Evolutionary conservation across 2,888 invertebrate species (phyloP), one percentile per base, ranked within the genome.

Genomic region (Apoderus coryli): DNA sequence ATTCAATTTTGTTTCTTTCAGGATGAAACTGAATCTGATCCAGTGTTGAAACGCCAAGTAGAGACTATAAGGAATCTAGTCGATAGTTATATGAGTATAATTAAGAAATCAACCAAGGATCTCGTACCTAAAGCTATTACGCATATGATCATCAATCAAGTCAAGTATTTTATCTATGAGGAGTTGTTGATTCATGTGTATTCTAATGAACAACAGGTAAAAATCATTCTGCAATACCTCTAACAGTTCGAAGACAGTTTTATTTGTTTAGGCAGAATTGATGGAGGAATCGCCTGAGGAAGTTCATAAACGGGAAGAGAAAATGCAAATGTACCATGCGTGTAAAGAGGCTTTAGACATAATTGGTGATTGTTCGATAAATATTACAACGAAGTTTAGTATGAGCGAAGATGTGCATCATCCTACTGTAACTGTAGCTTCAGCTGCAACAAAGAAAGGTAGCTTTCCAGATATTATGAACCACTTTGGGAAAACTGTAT

Each of bases 211-310:
- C 93, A 96, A 69, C 95, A 93, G 76, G 90, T 89, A 60, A 13
- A n/a, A 27, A 7, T 19, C 19, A 19, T 19, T 19, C 19, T 19
- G n/a, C n/a, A n/a, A n/a, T n/a, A n/a, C n/a, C n/a, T n/a, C 19
- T n/a, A 19, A n/a, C 19, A 7, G 6, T 7, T 19, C n/a, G n/a
- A 19, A n/a, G n/a, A 22, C 10, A 25, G 11, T 25, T 10, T 33
- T 24, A 12, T 16, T 34, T 23, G 36, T 50, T 26, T 52, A 86
- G 86, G 64, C 76, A 33, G 72, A 77, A 61, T 85, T 98, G 84
- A 98, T 98, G 96, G 98, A 98, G 59, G 98, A 99, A 59, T 90
- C 93, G 4, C 80, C 84, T 2, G 93, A 95, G 53, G 96, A 96
- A 56, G 93, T 93, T 1, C 69, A 80, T 46, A 86, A 89, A 56